Percentiles rank a stretch among this genome's conserved stretches.
These are phyloP conservation scores for Arothron firmamentum DNA, from an alignment of 2,113 vertebrate genomes.

Conservation along the genomic window DNA sequence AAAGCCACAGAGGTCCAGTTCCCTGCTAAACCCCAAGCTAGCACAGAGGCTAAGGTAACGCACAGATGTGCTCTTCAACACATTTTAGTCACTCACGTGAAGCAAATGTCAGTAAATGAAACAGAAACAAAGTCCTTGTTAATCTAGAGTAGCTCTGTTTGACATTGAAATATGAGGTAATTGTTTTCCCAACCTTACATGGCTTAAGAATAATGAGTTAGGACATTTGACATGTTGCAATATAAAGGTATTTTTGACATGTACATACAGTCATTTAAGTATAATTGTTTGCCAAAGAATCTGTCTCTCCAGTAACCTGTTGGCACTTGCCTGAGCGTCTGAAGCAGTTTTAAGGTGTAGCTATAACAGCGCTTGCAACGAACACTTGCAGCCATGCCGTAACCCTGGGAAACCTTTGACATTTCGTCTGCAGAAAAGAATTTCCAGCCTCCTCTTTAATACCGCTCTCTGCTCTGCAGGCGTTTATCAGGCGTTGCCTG, in stretches of 20 bases:
- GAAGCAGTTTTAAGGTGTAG: not conserved
- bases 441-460: not conserved
- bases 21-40: slow-evolving; percentile 98
- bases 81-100: not conserved
- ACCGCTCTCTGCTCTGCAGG: slow-evolving; percentile 70
- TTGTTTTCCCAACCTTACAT: not conserved
- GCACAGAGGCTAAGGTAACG: slow-evolving; percentile 96
- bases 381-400: not conserved
- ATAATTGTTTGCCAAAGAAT: too few relatives aligned
- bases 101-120: too few relatives aligned
- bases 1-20: slow-evolving; percentile 99
- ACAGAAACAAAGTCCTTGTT: not conserved
- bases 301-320: not conserved
- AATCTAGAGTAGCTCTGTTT: not conserved
- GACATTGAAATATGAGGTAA: not conserved
- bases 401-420: too few relatives aligned
- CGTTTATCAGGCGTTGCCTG: slow-evolving; percentile 96
- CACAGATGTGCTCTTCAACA: too few relatives aligned
- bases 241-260: not conserved
- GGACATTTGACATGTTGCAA: not conserved
- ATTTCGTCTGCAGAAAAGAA: not conserved
- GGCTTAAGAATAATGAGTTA: not conserved
- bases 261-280: too few relatives aligned
- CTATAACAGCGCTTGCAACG: not conserved
- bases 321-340: not conserved